phyloP scores from a whole-genome alignment of 2,797 vertebrate genomes.

The Cercopithecus petaurista region DNA sequence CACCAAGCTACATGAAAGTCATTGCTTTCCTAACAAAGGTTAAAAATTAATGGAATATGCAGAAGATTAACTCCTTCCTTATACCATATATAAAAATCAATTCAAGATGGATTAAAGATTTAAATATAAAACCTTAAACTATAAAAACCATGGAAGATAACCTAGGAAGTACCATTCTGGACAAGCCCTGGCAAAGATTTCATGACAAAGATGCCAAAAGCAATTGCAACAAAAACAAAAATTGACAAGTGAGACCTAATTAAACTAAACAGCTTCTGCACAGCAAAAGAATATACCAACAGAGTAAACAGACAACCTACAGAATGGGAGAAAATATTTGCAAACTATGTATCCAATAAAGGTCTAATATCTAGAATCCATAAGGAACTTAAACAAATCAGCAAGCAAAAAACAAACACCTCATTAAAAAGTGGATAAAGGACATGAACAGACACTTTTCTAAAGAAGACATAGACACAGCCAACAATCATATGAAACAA shows the following conservation, averaged over 20 bases:
- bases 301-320: neutral
- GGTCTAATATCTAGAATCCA: neutral
- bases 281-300: neutral
- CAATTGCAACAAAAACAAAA: neutral
- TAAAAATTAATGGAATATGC: neutral
- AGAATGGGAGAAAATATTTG: neutral
- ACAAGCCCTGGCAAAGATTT: neutral
- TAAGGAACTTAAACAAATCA: neutral
- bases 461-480: neutral
- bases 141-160: neutral
- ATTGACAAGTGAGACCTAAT: neutral
- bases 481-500: neutral
- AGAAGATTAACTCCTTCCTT: neutral
- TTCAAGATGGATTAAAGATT: neutral
- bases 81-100: neutral
- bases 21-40: neutral
- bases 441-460: neutral
- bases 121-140: neutral
- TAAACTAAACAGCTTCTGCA: neutral
- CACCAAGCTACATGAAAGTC: neutral
- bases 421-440: neutral
- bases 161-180: neutral
- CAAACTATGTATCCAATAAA: neutral
- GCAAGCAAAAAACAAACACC: neutral
- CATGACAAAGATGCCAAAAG: neutral